Evolutionary conservation across 2,113 vertebrate species (phyloP), one percentile per base, ranked within the genome.

Genomic region (Campylomormyrus numenius): DNA sequence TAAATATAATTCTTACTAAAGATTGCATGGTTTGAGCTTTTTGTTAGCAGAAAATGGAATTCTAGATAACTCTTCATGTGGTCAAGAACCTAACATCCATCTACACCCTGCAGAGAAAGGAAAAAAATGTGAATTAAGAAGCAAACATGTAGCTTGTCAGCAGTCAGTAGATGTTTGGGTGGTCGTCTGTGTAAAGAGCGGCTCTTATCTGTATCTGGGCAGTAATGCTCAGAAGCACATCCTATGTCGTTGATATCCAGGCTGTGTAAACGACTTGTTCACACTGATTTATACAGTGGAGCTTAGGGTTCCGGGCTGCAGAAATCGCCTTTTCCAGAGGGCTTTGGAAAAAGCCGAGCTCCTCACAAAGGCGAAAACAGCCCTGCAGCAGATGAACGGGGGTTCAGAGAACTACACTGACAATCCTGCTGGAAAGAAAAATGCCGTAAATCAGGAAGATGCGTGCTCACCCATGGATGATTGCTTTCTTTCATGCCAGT

Each of bases 321-420:
- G 90, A 89, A 92, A 92, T 91, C 91, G 62, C 90, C 90, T 92
- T 91, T 91, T 90, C 88, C 46, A 45, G 45, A 84, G 53, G 77
- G 90, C 89, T 89, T 91, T 91, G 58, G 85, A 66, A 85, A 48
- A 83, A 90, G 89, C 91, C 53, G 58, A 77, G 90, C 88, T 90
- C 70, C 10, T 77, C 48, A 89, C 53, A 70, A 85, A 85, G 88
- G 91, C 66, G 39, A 77, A 87, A 89, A 88, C 58, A 56, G 15
- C 70, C 42, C 56, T 0, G 39, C 58, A 74, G 62, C 52, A 39
- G 45, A 89, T 56, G 52, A 84, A 88, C 56, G 56, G 87, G 42
- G 89, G 85, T 88, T 92, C 88, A 42, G 56, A 52, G 15, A 0
- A 9, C 42, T 24, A 13, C 39, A 15, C 77, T 58, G 80, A 85